Percentiles rank a stretch among this genome's conserved stretches.
These are phyloP conservation scores for Desoria tigrina DNA, from an alignment of 2,888 invertebrate genomes.

Conservation along the genomic window DNA sequence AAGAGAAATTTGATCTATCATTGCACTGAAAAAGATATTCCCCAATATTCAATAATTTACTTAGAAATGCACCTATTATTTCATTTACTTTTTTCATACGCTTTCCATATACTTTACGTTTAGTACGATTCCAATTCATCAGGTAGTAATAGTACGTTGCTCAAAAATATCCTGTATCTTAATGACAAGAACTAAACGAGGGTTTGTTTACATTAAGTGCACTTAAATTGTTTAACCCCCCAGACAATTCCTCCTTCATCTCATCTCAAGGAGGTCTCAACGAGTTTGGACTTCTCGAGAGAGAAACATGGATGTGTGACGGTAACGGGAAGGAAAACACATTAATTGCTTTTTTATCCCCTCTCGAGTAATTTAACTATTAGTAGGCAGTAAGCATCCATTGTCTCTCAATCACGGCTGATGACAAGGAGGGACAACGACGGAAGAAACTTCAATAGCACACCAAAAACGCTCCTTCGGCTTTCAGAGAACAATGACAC, in stretches of 20 bases:
- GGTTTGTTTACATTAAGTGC: conserved; percentile 8
- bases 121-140: too few species aligned
- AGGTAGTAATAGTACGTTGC: too few species aligned
- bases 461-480: not conserved
- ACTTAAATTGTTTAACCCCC: conserved; percentile 12
- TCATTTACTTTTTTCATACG: too few species aligned
- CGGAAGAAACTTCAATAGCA: not conserved
- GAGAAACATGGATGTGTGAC: conserved; percentile 9
- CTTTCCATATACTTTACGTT: too few species aligned
- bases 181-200: not conserved
- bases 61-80: too few species aligned
- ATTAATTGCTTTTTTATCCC: conserved; percentile 11
- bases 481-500: not conserved
- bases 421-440: not conserved
- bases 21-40: too few species aligned
- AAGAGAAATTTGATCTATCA: too few species aligned
- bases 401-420: conserved; percentile 11
- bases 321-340: not conserved
- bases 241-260: not conserved
- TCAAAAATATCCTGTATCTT: too few species aligned
- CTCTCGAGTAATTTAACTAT: not conserved
- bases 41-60: too few species aligned
- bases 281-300: conserved; percentile 14
- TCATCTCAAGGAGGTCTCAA: conserved; percentile 1
- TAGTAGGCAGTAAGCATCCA: not conserved